A percentile compares a stretch with the other conserved stretches of the same genome.
Evolutionary conservation across 2,797 vertebrate species (phyloP).

Genomic region (Pseudochromis fuscus): DNA sequence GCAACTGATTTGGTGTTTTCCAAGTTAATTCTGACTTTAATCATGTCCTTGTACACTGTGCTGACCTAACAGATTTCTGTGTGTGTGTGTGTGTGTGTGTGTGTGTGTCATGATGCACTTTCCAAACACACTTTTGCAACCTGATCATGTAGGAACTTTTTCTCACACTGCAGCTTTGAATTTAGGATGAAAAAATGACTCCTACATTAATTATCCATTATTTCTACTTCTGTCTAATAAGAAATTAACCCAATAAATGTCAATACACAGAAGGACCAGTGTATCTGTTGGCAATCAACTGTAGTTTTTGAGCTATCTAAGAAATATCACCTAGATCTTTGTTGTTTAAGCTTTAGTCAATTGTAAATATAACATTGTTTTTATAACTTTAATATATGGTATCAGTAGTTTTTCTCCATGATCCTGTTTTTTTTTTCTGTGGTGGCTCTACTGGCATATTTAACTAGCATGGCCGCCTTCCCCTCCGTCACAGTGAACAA

Average conservation of each 20-base stretch:
- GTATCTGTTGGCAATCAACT: conserved; percentile 38
- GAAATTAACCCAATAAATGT: conserved; percentile 40
- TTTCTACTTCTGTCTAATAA: conserved; percentile 49
- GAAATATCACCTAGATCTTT: neutral
- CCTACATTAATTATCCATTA: too few relatives aligned
- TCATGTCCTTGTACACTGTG: conserved; percentile 48
- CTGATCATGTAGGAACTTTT: conserved; percentile 59
- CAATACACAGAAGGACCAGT: conserved; percentile 24
- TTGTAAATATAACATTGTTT: conserved; percentile 9
- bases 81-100: conserved; percentile 13
- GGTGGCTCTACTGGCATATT: neutral
- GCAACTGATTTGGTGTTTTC: conserved; percentile 75
- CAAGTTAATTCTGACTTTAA: conserved; percentile 72
- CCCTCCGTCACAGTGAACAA: conserved; percentile 28
- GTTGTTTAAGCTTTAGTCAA: neutral
- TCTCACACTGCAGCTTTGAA: conserved; percentile 64
- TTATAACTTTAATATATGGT: neutral
- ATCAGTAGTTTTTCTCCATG: neutral
- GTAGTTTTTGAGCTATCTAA: neutral
- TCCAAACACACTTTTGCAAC: conserved; percentile 40
- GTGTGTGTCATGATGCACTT: neutral
- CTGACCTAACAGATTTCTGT: conserved; percentile 38
- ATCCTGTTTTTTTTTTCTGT: neutral
- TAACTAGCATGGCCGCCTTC: conserved; percentile 17
- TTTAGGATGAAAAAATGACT: conserved; percentile 50